Percentiles rank a stretch among this genome's conserved stretches.
Evolutionary conservation across 2,888 invertebrate species (phyloP).

Genomic region (Abscondita cerata): DNA sequence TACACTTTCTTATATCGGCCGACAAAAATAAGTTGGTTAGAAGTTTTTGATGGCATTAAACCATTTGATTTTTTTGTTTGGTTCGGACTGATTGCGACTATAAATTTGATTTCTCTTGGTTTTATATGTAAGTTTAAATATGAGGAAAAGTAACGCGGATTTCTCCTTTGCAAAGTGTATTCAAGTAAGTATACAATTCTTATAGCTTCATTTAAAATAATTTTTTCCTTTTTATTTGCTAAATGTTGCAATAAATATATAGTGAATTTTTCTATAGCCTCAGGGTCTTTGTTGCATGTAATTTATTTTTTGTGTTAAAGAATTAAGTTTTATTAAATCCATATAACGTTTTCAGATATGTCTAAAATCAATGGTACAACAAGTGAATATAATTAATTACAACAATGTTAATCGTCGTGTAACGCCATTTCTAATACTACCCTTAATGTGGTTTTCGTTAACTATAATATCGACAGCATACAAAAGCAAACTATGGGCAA

Average conservation of each 20-base stretch:
- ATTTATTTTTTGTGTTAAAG: no score
- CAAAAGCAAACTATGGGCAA: slow-evolving; percentile 43
- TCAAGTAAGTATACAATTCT: no score
- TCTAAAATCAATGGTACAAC: slow-evolving; percentile 38
- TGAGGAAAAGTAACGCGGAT: no score
- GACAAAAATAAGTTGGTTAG: slow-evolving; percentile 19
- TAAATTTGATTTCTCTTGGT: slow-evolving; percentile 9
- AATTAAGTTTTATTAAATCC: no score
- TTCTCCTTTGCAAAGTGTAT: no score
- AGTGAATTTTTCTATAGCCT: no score
- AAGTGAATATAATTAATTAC: slow-evolving; percentile 23
- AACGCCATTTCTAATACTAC: slow-evolving; percentile 29
- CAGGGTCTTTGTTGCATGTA: no score
- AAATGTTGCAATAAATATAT: no score
- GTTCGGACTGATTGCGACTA: slow-evolving; percentile 23
- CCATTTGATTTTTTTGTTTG: slow-evolving; percentile 36
- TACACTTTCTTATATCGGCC: slow-evolving; percentile 37
- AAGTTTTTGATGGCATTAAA: slow-evolving; percentile 26
- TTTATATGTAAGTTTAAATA: no score
- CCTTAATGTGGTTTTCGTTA: slow-evolving; percentile 36
- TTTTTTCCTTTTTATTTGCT: no score
- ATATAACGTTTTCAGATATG: slow-evolving; percentile 31
- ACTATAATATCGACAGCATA: slow-evolving; percentile 41
- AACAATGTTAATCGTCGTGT: background rate
- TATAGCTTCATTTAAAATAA: no score